Base-by-base conservation (phyloP, 2,888 invertebrate species). In the Dicycla oo region DNA sequence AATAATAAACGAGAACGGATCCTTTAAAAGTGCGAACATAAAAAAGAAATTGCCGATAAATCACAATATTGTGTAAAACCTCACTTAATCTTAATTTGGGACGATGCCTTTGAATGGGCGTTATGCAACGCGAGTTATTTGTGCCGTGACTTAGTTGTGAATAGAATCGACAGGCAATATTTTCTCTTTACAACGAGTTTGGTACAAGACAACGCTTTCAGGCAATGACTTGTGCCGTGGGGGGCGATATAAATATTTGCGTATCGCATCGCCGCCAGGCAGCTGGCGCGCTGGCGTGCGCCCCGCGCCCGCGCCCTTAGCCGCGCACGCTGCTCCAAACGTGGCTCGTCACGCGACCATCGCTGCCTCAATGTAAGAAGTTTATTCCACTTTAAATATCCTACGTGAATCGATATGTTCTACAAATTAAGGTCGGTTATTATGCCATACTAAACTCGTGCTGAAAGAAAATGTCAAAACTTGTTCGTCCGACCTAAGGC, bases 151-250 rank as follows among this genome's bases (percentile, higher is more conserved):
- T 89, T 88, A 88, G 88, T 87, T 88, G 89, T 91, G 93, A 93
- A 91, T 92, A 89, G 91, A 89, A 93, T 92, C 88, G 93, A 91
- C 91, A 90, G 92, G 90, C 89, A 88, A 93, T 94, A 94, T 92
- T 93, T 94, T 93, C 88, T 90, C 82, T 91, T 91, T 88, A 89
- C 85, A 91, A 87, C 88, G 89, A 90, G 88, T 84, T 82, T 75
- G 88, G 82, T 91, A 95, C 95, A 94, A 94, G 94, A 93, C 90
- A 93, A 94, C 93, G 95, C 94, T 95, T 95, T 94, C 92, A 94
- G 91, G 89, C 91, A 90, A 93, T 94, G 93, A 93, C 93, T 94
- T 93, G 92, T 91, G 89, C 90, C 84, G 85, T 80, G 76, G 82
- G 86, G 88, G 87, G 86, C 84, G 90, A 88, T 92, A 93, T 94